phyloP scores from a whole-genome alignment of 2,797 vertebrate species.

The Enteromius afrohamiltoni region DNA sequence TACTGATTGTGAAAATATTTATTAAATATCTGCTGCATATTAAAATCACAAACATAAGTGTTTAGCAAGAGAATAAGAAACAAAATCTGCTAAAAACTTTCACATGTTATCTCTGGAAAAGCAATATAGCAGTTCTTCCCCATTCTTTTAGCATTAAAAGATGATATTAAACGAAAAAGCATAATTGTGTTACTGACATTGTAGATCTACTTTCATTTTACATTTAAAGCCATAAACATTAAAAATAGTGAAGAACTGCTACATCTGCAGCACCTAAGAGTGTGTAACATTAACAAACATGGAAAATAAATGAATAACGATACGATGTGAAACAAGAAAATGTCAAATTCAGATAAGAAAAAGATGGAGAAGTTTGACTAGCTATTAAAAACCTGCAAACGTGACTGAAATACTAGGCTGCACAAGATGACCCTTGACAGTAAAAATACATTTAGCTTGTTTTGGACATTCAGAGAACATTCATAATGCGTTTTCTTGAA shows the following conservation, averaged over 20 bases:
- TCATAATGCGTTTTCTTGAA: background rate
- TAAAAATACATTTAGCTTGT: slow-evolving; percentile 5
- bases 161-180: background rate
- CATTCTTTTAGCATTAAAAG: background rate
- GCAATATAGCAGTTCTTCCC: slow-evolving; percentile 38
- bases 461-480: background rate
- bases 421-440: background rate
- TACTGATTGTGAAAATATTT: slow-evolving; percentile 8
- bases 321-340: background rate
- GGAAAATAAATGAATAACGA: background rate
- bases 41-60: slow-evolving; percentile 20
- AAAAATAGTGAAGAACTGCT: slow-evolving; percentile 41
- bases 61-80: slow-evolving; percentile 1
- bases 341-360: background rate
- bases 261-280: background rate
- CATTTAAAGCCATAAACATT: background rate
- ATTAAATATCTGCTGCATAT: slow-evolving; percentile 2
- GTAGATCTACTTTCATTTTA: background rate
- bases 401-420: background rate
- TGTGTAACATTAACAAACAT: slow-evolving; percentile 10
- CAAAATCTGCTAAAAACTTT: background rate
- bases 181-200: background rate
- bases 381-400: background rate
- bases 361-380: background rate
- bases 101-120: background rate